Conservation (phyloP, 2,113 vertebrate species). For the Larimichthys crocea region DNA sequence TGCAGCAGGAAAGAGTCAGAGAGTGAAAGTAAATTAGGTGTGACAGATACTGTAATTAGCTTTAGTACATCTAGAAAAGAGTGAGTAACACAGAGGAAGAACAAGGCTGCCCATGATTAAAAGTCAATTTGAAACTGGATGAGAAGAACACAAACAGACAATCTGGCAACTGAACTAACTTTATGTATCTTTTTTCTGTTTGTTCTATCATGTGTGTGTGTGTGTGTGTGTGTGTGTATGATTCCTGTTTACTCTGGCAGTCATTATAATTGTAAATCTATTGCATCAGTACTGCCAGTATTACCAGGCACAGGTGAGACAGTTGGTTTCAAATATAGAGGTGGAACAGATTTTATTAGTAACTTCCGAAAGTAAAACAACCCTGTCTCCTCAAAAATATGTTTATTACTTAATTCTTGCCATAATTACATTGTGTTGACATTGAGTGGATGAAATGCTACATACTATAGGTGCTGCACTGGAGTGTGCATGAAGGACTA, state of each 20-base stretch:
- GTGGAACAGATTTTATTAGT: background rate
- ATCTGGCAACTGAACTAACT: background rate
- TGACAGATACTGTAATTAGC: constrained; percentile 4
- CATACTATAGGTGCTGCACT: too few relatives aligned
- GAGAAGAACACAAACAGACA: background rate
- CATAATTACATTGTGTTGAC: too few relatives aligned
- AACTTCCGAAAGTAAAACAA: too few relatives aligned
- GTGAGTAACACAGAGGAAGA: background rate
- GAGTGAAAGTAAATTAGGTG: background rate
- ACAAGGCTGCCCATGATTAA: background rate
- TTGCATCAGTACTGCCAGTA: background rate
- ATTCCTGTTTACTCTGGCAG: background rate
- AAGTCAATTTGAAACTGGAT: background rate
- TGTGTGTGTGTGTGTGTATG: too few relatives aligned
- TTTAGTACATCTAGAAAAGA: constrained; percentile 6
- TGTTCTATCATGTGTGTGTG: background rate
- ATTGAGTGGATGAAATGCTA: too few relatives aligned
- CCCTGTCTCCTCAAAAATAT: too few relatives aligned
- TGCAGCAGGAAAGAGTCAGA: constrained; percentile 47
- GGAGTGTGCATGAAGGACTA: too few relatives aligned
- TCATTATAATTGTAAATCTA: background rate
- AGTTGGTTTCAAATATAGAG: background rate
- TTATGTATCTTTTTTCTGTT: background rate
- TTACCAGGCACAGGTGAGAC: background rate
- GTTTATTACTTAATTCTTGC: too few relatives aligned